Conservation (phyloP, 1,140 invertebrate species). For the Babylonia areolata region DNA sequence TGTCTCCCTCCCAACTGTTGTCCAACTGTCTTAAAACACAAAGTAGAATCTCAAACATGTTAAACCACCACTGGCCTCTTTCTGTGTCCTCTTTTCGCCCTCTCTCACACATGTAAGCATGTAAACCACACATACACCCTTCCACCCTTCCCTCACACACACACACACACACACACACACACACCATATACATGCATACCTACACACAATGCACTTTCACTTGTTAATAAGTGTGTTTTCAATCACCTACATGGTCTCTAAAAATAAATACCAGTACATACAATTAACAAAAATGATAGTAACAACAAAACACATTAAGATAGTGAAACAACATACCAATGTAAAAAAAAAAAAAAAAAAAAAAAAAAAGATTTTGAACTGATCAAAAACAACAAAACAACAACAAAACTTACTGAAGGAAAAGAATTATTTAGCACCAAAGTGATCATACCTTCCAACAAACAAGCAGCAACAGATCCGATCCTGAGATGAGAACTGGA, state of each 20-base stretch:
- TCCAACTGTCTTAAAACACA: too few relatives aligned
- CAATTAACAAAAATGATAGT: neutral
- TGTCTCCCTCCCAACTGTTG: too few relatives aligned
- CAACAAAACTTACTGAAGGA: neutral
- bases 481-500: neutral
- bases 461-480: neutral
- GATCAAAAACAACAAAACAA: neutral
- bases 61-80: too few relatives aligned
- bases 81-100: too few relatives aligned
- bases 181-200: too few relatives aligned
- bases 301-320: neutral
- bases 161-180: slow-evolving; percentile 2
- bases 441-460: neutral
- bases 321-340: neutral
- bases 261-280: neutral
- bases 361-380: too few relatives aligned
- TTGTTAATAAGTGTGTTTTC: neutral
- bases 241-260: neutral
- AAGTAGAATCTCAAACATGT: too few relatives aligned
- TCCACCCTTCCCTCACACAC: neutral
- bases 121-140: too few relatives aligned
- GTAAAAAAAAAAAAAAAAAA: too few relatives aligned
- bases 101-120: too few relatives aligned
- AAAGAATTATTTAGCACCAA: neutral
- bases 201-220: neutral